Evolutionary conservation across 2,888 invertebrate species (phyloP).

Genomic region (Syrista parreyssii): DNA sequence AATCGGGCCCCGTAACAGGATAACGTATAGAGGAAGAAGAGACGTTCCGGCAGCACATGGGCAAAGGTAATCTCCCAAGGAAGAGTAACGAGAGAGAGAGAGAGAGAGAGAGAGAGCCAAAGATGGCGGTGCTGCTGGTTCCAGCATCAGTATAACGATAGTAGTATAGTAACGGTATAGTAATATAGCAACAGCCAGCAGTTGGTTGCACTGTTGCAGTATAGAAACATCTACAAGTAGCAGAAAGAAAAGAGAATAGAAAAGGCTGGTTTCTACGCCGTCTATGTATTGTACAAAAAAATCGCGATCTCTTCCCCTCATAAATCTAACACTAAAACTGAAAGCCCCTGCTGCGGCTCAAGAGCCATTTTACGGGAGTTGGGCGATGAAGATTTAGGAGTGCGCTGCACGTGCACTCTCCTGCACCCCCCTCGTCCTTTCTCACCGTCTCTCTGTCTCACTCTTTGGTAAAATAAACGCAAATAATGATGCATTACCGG

Average conservation of each 20-base stretch:
- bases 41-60: background rate
- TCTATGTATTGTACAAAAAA: background rate
- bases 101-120: background rate
- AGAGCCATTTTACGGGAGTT: background rate
- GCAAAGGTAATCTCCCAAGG: background rate
- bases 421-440: background rate
- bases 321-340: constrained; percentile 2
- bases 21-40: background rate
- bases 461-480: constrained; percentile 17
- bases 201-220: background rate
- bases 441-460: constrained; percentile 7
- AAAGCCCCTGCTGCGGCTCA: background rate
- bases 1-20: background rate
- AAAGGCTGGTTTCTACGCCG: constrained; percentile 1
- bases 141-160: background rate
- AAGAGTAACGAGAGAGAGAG: background rate
- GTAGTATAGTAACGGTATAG: background rate
- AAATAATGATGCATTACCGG: constrained; percentile 29
- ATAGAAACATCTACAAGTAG: background rate
- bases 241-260: constrained; percentile 3
- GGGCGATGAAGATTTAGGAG: background rate
- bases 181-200: background rate
- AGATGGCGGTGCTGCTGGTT: background rate
- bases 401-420: background rate
- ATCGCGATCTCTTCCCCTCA: background rate